These are phyloP conservation scores for Dermatemys mawii DNA, from an alignment of 2,113 vertebrate genomes.

Conservation along the genomic window DNA sequence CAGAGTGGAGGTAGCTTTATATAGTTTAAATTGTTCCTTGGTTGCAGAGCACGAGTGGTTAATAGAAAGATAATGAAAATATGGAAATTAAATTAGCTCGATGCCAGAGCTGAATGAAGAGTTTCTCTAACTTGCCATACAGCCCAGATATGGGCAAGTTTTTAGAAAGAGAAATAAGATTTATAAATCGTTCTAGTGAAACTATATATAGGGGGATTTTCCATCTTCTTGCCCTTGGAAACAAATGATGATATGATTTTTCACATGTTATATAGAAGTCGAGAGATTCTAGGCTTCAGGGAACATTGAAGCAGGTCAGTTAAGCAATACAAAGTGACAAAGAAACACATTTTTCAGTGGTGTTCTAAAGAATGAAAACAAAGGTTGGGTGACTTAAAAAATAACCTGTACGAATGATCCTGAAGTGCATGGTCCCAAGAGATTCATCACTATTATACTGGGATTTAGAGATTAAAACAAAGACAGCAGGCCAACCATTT, in stretches of 20 bases:
- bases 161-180: neutral
- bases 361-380: neutral
- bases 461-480: constrained; percentile 24
- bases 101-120: constrained; percentile 16
- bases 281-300: neutral
- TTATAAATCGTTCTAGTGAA: neutral
- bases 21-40: constrained; percentile 67
- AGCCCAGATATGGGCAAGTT: neutral
- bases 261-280: neutral
- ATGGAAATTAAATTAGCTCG: constrained; percentile 69
- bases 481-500: neutral
- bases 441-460: neutral
- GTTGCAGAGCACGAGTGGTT: constrained; percentile 56
- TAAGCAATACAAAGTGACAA: constrained; percentile 13
- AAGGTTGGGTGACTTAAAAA: neutral
- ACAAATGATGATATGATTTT: neutral
- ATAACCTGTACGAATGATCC: neutral
- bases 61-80: constrained; percentile 78
- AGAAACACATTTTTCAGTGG: neutral
- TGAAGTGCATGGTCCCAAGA: neutral
- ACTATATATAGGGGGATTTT: neutral
- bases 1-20: constrained; percentile 1
- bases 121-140: constrained; percentile 27
- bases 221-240: constrained; percentile 26
- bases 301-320: neutral